Base-by-base conservation (phyloP, 1,140 invertebrate species). In the Sminthurides bifidus region DNA sequence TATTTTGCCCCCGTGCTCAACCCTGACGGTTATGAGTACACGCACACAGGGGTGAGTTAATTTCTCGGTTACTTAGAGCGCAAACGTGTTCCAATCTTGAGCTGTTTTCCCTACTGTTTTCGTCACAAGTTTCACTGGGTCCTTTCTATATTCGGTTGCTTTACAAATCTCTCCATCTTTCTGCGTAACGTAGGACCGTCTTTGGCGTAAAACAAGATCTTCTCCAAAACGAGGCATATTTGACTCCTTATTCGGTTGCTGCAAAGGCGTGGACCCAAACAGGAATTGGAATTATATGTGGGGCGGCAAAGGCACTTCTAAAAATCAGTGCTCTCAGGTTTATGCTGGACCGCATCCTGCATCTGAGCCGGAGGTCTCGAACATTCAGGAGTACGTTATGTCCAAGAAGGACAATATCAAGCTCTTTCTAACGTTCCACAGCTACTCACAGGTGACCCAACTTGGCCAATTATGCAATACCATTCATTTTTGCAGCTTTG, bases 321-420 rank as follows among this genome's bases (percentile, higher is more conserved):
- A 75, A n/a, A 83, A 89, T 71, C 85, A 86, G 0, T 97, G 93
- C 69, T 81, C 82, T 23, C 87, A 93, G 59, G 90, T 83, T 1
- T 98, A 85, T 69, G 80, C 84, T n/a, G 93, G 94, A 12, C 75
- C 78, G 0, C 70, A 74, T 5, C 77, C 91, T 0, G 95, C 95
- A 70, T 94, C 90, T 0, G 93, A 97, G 73, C 85, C 87, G 0
- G 93, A 97, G 73, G 87, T 88, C 3, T 75, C 74, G 66, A 83
- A 87, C 1, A 76, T 85, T 33, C 74, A 79, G 15, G 80, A 82
- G 67, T 79, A 78, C 64, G 72, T 79, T 14, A 63, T 78, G 58
- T 66, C 75, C 1, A 73, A 78, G 4, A 65, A 69, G 70, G 73
- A 75, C 68, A 58, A 76, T 8, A 62, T 84, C 1, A 80, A 81